Conservation (phyloP, 2,113 vertebrate genomes). For the Paramisgurnus dabryanus region DNA sequence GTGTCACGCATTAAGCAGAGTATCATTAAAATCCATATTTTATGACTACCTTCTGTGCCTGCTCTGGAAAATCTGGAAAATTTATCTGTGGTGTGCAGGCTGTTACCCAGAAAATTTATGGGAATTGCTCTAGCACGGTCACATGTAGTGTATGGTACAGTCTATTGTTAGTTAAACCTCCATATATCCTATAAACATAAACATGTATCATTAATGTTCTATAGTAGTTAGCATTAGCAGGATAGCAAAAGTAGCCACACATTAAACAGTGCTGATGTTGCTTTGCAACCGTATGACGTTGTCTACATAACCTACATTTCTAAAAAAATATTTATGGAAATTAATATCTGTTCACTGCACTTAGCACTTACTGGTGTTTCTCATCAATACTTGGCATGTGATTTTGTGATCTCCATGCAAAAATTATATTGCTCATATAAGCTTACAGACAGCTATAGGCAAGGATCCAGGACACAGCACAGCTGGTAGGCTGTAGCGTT, state of each 20-base stretch:
- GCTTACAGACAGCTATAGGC: background rate
- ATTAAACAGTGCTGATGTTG: background rate
- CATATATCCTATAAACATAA: background rate
- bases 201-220: background rate
- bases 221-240: background rate
- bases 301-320: background rate
- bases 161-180: background rate
- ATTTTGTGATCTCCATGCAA: background rate
- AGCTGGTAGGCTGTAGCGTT: background rate
- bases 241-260: no score
- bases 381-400: constrained; percentile 9
- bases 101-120: constrained; percentile 15
- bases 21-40: constrained; percentile 26
- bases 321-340: background rate
- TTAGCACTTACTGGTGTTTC: background rate
- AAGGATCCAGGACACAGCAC: background rate
- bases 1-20: constrained; percentile 29
- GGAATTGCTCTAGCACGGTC: constrained; percentile 4
- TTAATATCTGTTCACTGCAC: background rate
- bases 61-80: constrained; percentile 3
- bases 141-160: background rate
- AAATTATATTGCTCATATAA: background rate
- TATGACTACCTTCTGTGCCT: constrained; percentile 10
- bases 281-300: background rate
- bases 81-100: constrained; percentile 22